Conservation (phyloP, 2,113 vertebrate genomes). For the Ellobius talpinus region DNA sequence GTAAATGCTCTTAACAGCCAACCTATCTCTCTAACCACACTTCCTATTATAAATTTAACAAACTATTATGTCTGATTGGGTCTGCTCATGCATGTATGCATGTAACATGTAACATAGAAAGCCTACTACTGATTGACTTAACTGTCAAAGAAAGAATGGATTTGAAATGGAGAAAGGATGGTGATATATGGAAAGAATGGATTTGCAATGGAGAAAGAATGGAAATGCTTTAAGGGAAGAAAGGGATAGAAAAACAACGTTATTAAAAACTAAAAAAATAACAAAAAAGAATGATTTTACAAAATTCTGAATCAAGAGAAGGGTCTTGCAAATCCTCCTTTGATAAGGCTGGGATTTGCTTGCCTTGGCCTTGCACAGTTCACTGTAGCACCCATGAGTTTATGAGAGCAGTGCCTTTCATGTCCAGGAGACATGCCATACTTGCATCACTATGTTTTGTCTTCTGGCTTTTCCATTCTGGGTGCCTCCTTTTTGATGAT, state of each 20-base stretch:
- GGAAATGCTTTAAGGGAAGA: not conserved
- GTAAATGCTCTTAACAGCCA: not conserved
- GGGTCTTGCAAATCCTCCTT: not conserved
- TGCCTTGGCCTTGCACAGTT: not conserved
- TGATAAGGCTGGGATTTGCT: no score
- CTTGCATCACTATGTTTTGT: rapidly evolving
- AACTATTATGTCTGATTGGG: not conserved
- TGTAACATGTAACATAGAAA: not conserved
- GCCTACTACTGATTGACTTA: no score
- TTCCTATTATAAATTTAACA: not conserved
- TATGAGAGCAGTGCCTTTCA: not conserved
- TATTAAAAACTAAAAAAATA: not conserved
- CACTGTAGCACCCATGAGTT: no score
- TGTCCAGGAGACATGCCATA: not conserved
- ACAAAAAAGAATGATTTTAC: not conserved
- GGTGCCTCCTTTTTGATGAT: no score
- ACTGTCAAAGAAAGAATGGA: not conserved
- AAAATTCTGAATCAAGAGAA: not conserved
- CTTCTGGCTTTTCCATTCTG: not conserved
- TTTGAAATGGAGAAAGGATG: not conserved
- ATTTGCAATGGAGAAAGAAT: not conserved
- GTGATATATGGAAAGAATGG: not conserved
- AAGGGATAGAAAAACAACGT: not conserved
- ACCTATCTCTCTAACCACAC: not conserved
- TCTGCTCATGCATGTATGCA: no score